Base-by-base conservation (phyloP, 2,113 vertebrate genomes). In the Callipepla californica region DNA sequence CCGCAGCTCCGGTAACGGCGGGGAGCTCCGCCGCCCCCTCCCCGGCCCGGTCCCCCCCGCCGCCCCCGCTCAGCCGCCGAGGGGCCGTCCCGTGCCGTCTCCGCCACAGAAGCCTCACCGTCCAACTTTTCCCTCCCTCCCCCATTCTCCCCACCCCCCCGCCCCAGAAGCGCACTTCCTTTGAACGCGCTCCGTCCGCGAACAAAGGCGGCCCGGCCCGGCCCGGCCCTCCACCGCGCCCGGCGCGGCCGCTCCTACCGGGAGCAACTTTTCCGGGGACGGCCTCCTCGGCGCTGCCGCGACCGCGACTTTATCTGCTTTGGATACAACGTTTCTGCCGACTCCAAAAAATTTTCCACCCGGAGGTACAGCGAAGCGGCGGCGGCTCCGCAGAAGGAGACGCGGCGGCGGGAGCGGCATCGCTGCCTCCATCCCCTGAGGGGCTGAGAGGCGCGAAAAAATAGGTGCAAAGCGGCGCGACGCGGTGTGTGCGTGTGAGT, bases 261-360 rank as follows among this genome's bases (percentile, higher is more conserved):
- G 97, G 97, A 97, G 97, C 97, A 98, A 98, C 97, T 98, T 98
- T 98, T 98, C 97, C 97, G 96, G 97, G 95, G 95, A 97, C 94
- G 98, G 96, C 91, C 97, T 97, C 96, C 95, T 97, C 96, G 95
- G 90, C 93, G 97, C 94, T 97, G 97, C 95, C 93, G 98, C 92
- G 94, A 98, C 97, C 98, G 98, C 98, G 99, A 99, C 98, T 98
- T 98, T 98, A 98, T 98, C 98, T 98, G 97, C 98, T 98, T 98
- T 96, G 97, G 98, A 98, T 97, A 96, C 98, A 96, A 97, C 85
- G 97, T 98, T 98, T 98, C 97, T 98, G 98, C 98, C 97, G 97
- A 98, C 98, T 98, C 98, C 98, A 96, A 97, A 98, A 98, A 99
- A 98, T 97, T 98, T 98, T 98, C 98, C 98, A 97, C 97, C 97